These are phyloP conservation scores for Manis javanica DNA, from an alignment of 2,797 vertebrate genomes.

Conservation along the genomic window DNA sequence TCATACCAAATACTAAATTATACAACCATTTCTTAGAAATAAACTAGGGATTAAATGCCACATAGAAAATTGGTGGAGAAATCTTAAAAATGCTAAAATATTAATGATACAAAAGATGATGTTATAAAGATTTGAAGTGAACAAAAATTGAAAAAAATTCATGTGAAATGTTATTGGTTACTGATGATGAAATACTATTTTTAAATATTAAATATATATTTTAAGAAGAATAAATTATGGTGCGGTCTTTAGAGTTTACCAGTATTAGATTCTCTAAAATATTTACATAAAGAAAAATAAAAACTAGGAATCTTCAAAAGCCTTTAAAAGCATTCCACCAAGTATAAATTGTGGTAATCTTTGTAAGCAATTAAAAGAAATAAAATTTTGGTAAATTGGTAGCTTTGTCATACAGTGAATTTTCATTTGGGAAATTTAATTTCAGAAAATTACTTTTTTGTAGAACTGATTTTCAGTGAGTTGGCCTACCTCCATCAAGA, in stretches of 20 bases:
- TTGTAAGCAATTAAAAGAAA: conserved; percentile 47
- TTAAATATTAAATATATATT: not conserved
- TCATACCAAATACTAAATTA: conserved; percentile 2
- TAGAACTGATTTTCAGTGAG: conserved; percentile 27
- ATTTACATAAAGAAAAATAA: not conserved
- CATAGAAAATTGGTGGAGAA: not conserved
- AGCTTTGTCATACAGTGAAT: not conserved
- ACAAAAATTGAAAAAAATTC: conserved; percentile 5
- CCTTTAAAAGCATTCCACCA: conserved; percentile 2
- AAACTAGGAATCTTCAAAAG: not conserved
- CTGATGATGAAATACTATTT: conserved; percentile 15
- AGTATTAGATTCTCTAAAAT: conserved; percentile 30
- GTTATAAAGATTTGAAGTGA: not conserved
- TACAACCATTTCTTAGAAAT: conserved; percentile 12
- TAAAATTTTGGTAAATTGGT: conserved; percentile 41
- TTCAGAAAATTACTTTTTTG: conserved; percentile 54
- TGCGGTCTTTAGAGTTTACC: not conserved
- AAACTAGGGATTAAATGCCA: conserved; percentile 37
- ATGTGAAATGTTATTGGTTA: not conserved
- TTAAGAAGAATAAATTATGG: not conserved
- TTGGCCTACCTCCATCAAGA: conserved; percentile 17
- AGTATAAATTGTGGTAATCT: not conserved
- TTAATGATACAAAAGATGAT: not conserved
- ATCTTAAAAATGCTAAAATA: not conserved
- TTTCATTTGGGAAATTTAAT: conserved; percentile 63